Conservation (phyloP, 2,888 invertebrate genomes). For the Monochamus alternatus region DNA sequence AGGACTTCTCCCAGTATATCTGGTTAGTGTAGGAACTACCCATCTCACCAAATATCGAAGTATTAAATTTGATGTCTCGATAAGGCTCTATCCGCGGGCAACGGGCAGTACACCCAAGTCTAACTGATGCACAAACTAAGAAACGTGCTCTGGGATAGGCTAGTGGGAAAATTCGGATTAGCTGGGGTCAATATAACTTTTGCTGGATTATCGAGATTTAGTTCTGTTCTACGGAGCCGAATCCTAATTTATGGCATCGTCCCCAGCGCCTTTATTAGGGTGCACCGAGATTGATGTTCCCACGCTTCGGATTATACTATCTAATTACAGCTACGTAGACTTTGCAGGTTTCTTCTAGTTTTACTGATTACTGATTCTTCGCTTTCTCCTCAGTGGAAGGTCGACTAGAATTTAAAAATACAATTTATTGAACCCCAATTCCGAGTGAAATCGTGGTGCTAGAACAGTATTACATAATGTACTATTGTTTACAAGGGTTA, state of each 20-base stretch:
- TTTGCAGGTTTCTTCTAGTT: slow-evolving; percentile 27
- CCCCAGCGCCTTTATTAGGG: slow-evolving; percentile 56
- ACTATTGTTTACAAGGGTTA: no score
- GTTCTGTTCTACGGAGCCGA: slow-evolving; percentile 61
- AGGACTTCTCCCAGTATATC: no score
- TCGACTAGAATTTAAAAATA: not conserved
- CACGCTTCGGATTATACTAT: slow-evolving; percentile 41
- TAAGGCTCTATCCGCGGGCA: slow-evolving; percentile 16
- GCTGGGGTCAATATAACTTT: slow-evolving; percentile 66
- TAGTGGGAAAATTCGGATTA: slow-evolving; percentile 58
- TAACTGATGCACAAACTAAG: slow-evolving; percentile 57
- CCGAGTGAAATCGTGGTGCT: no score
- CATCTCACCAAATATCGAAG: no score
- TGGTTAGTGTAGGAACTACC: no score
- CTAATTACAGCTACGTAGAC: slow-evolving; percentile 23
- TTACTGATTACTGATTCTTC: slow-evolving; percentile 19
- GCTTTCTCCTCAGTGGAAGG: not conserved
- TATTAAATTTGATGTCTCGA: slow-evolving; percentile 13
- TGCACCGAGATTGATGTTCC: slow-evolving; percentile 53
- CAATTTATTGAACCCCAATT: no score
- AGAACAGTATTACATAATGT: no score
- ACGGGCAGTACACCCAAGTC: slow-evolving; percentile 5
- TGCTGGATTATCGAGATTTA: slow-evolving; percentile 65
- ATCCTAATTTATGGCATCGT: slow-evolving; percentile 62
- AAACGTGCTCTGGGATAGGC: slow-evolving; percentile 53